Conservation (phyloP, 1,140 invertebrate genomes). For the Drosophila oshimai region DNA sequence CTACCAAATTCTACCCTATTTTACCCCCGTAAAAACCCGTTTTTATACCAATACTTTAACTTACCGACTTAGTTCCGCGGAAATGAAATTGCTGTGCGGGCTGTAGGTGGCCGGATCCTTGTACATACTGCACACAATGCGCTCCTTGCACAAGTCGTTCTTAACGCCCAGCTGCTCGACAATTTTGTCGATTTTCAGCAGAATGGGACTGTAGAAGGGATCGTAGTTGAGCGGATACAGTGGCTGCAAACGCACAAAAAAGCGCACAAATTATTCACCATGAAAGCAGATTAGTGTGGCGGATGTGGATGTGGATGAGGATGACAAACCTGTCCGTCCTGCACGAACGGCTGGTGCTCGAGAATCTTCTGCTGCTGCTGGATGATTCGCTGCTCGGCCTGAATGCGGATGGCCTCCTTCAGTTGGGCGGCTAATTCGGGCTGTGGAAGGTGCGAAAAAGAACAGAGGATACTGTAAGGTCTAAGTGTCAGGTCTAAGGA, state of each 20-base stretch:
- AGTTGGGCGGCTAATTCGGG: constrained; percentile 72
- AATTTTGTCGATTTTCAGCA: constrained; percentile 89
- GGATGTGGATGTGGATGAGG: not conserved
- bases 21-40: too few relatives aligned
- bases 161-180: constrained; percentile 86
- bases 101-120: constrained; percentile 89
- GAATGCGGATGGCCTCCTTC: constrained; percentile 83
- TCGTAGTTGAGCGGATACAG: constrained; percentile 84
- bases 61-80: constrained; percentile 93
- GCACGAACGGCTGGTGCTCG: constrained; percentile 79
- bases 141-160: constrained; percentile 89
- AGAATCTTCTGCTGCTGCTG: constrained; percentile 82
- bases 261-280: constrained; percentile 20
- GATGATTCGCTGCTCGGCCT: constrained; percentile 77
- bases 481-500: too few relatives aligned
- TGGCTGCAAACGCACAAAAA: constrained; percentile 48
- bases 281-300: not conserved
- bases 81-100: constrained; percentile 92
- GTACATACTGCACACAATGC: constrained; percentile 92
- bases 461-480: not conserved
- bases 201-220: constrained; percentile 90
- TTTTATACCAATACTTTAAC: too few relatives aligned
- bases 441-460: constrained; percentile 21
- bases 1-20: not conserved
- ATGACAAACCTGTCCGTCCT: constrained; percentile 81